A percentile compares a stretch with the other conserved stretches of the same genome.
Evolutionary conservation across 2,888 invertebrate species (phyloP).

Genomic region (Halocaridina rubra): DNA sequence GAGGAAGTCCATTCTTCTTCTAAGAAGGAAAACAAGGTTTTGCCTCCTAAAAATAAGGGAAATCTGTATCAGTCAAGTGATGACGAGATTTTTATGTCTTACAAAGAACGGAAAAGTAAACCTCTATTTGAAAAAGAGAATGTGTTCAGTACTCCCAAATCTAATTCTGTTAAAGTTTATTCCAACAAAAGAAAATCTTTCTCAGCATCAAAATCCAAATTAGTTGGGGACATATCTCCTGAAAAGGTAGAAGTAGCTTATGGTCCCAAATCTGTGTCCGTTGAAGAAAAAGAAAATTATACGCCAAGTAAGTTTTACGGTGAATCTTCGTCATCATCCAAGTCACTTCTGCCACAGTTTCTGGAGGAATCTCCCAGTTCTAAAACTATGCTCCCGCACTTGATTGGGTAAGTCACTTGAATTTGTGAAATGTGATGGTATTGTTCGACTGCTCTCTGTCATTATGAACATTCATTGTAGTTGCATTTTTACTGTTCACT

Average conservation of each 20-base stretch:
- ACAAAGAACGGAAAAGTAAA: background rate
- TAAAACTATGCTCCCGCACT: slow-evolving; percentile 1
- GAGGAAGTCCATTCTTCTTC: background rate
- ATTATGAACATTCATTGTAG: background rate
- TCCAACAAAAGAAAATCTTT: background rate
- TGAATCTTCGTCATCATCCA: too few species aligned
- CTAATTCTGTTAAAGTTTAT: slow-evolving; percentile 15
- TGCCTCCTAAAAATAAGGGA: background rate
- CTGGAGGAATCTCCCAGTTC: background rate
- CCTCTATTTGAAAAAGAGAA: background rate
- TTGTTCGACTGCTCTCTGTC: background rate
- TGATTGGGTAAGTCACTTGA: slow-evolving; percentile 47
- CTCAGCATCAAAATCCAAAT: background rate
- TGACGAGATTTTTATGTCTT: background rate
- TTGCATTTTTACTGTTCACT: background rate
- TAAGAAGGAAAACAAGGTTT: background rate
- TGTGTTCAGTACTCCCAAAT: background rate
- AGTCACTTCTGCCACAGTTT: background rate
- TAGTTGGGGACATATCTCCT: slow-evolving; percentile 35
- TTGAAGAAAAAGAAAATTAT: slow-evolving; percentile 51
- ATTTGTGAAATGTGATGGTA: background rate
- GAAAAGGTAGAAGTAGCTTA: slow-evolving; percentile 47
- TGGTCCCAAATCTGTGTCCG: background rate
- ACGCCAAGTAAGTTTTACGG: background rate
- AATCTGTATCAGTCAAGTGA: background rate